Evolutionary conservation across 2,888 invertebrate genomes (phyloP).

Genomic region (Stictocephala bisonia): DNA sequence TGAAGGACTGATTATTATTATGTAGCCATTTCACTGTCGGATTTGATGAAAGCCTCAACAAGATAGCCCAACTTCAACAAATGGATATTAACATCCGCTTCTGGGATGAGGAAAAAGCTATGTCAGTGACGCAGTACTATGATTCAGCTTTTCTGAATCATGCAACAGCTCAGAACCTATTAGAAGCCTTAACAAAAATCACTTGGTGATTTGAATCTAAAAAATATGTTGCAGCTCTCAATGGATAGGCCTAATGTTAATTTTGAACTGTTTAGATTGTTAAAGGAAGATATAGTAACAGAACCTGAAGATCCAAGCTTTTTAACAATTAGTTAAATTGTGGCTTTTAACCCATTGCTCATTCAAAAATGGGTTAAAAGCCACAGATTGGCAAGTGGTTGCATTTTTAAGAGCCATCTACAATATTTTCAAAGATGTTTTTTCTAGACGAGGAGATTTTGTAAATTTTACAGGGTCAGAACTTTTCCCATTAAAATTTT

Average conservation of each 20-base stretch:
- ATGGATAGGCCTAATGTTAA: conserved; percentile 29
- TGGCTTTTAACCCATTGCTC: neutral
- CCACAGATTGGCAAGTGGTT: conserved; percentile 10
- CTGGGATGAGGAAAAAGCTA: too few relatives aligned
- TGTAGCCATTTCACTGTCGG: too few relatives aligned
- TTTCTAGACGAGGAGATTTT: conserved; percentile 59
- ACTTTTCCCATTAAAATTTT: conserved; percentile 60
- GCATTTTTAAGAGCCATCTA: conserved; percentile 32
- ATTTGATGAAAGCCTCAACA: too few relatives aligned
- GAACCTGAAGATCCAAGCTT: neutral
- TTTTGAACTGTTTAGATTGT: neutral
- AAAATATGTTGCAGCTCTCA: conserved; percentile 8
- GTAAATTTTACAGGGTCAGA: conserved; percentile 48
- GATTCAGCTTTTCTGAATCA: too few relatives aligned
- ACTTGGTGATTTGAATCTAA: neutral
- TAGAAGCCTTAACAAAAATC: too few relatives aligned
- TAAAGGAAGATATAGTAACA: conserved; percentile 13
- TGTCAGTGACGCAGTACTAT: too few relatives aligned
- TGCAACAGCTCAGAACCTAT: too few relatives aligned
- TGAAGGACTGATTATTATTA: too few relatives aligned
- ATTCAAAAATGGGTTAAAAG: conserved; percentile 11
- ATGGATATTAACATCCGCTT: too few relatives aligned
- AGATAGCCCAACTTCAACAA: too few relatives aligned
- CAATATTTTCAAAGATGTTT: conserved; percentile 59
- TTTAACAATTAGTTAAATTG: conserved; percentile 1